Percentiles rank a stretch among this genome's conserved stretches.
Evolutionary conservation across 2,113 vertebrate genomes (phyloP).

Genomic region (Azemiops feae): DNA sequence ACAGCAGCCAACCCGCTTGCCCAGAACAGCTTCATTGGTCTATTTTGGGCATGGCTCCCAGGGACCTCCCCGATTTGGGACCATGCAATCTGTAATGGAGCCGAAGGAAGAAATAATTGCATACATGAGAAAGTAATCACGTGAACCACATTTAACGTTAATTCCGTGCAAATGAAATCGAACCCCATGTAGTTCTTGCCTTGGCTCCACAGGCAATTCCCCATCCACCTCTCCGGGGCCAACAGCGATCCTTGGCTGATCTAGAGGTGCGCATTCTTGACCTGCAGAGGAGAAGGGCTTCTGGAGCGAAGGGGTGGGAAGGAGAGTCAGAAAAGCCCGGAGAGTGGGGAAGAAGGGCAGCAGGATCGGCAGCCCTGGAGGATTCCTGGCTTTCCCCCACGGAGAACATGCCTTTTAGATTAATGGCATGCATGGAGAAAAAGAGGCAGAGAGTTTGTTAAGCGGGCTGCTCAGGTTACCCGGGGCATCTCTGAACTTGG

Average conservation of each 20-base stretch:
- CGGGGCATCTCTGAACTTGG: slow-evolving; percentile 49
- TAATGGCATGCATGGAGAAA: slow-evolving; percentile 62
- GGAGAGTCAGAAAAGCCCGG: not conserved
- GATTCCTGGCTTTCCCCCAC: slow-evolving; percentile 11
- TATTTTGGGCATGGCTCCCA: not conserved
- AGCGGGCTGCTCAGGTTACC: slow-evolving; percentile 60
- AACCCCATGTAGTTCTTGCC: not conserved
- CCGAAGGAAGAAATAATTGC: not conserved
- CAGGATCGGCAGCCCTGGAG: not conserved
- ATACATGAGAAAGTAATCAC: not conserved
- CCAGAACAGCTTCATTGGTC: not conserved
- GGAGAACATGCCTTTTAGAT: slow-evolving; percentile 60
- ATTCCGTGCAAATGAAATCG: not conserved
- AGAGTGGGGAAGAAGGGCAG: not conserved
- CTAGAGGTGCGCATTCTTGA: not conserved
- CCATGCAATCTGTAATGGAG: not conserved
- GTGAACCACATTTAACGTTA: not conserved
- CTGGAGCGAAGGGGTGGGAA: not conserved
- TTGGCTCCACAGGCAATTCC: not conserved
- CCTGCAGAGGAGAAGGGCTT: not conserved
- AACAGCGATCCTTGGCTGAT: not conserved
- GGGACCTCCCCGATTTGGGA: not conserved
- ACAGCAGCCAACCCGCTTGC: not conserved
- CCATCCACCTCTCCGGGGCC: not conserved
- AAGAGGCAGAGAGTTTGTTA: slow-evolving; percentile 42